These are phyloP conservation scores for Albula glossodonta DNA, from an alignment of 2,113 vertebrate genomes.

Conservation along the genomic window DNA sequence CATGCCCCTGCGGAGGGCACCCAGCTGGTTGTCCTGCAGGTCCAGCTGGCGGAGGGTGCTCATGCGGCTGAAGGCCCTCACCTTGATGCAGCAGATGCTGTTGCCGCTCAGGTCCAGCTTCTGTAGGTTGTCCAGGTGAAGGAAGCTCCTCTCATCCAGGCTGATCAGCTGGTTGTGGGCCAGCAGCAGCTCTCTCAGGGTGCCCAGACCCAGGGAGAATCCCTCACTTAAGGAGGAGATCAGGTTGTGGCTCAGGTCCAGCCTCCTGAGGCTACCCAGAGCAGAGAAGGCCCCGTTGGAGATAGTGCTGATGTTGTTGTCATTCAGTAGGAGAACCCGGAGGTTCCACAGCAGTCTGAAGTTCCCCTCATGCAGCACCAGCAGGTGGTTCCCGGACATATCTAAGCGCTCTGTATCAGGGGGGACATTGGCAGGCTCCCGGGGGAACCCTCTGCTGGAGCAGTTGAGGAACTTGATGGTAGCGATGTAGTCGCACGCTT, in stretches of 20 bases:
- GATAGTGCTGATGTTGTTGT: constrained; percentile 67
- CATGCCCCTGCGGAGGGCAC: constrained; percentile 57
- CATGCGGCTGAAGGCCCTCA: constrained; percentile 67
- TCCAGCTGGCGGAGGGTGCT: constrained; percentile 68
- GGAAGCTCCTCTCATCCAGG: constrained; percentile 60
- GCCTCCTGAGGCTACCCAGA: constrained; percentile 69
- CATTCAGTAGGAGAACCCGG: constrained; percentile 66
- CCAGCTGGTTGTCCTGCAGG: constrained; percentile 68
- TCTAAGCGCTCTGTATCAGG: constrained; percentile 70
- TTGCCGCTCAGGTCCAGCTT: constrained; percentile 70
- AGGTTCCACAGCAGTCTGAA: constrained; percentile 65
- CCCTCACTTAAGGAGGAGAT: constrained; percentile 57
- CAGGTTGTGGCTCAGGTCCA: constrained; percentile 74
- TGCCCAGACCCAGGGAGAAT: constrained; percentile 67
- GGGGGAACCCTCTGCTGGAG: constrained; percentile 48
- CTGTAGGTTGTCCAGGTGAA: constrained; percentile 69
- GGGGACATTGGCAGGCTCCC: constrained; percentile 56
- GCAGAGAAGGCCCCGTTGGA: constrained; percentile 61
- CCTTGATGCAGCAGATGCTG: constrained; percentile 53
- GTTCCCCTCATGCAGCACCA: constrained; percentile 46
- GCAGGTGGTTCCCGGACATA: constrained; percentile 70
- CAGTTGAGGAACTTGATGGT: constrained; percentile 70
- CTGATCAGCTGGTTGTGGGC: constrained; percentile 62
- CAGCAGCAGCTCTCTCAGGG: constrained; percentile 67
- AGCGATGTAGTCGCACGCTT: constrained; percentile 60